Base-by-base conservation (phyloP, 1,140 invertebrate species). In the Pseudomyrmex sp. region DNA sequence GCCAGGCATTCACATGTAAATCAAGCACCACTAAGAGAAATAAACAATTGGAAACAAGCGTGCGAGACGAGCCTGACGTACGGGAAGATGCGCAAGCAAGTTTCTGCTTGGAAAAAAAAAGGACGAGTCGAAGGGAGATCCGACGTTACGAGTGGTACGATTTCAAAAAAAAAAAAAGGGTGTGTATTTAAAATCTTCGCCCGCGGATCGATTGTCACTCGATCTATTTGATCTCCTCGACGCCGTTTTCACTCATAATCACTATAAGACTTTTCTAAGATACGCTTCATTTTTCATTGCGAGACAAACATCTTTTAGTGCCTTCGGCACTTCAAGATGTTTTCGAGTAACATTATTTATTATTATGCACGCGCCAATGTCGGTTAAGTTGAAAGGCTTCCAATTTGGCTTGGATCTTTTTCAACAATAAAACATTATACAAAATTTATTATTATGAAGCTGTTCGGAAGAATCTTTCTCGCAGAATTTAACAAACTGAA, bases 1-100 rank as follows among this genome's bases (percentile, higher is more conserved):
- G 92, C 91, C 92, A 89, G 85, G 88, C 91, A 93, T 93, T 93
- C 92, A 92, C 91, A 93, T 93, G 92, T 92, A 93, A 93, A 93
- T 92, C 89, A 90, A 92, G 83, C 84, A 83, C 82, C 65, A 63
- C 56, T 79, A 61, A 79, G 56, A 80, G 65, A 70, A 80, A 75
- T 82, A 84, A 84, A 83, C 73, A 83, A 77, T 83, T 72, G 79
- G 63, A 76, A 68, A 79, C 73, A 79, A 83, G 52, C 73, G 82
- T 77, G 48, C 82, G 52, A 80, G 74, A 79, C 82, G 82, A 83
- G 58, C 13, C 74, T 83, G 82, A 79, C 82, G 74, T 79, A 83
- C 82, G 82, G 52, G 54, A 83, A 83, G 82, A 76, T 76, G 72
- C 82, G 74, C 82, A 77, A 75, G 82, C 50, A 83, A 59, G 76